Evolutionary conservation across 2,797 vertebrate genomes (phyloP).

Genomic region (Sebastes oblongus): DNA sequence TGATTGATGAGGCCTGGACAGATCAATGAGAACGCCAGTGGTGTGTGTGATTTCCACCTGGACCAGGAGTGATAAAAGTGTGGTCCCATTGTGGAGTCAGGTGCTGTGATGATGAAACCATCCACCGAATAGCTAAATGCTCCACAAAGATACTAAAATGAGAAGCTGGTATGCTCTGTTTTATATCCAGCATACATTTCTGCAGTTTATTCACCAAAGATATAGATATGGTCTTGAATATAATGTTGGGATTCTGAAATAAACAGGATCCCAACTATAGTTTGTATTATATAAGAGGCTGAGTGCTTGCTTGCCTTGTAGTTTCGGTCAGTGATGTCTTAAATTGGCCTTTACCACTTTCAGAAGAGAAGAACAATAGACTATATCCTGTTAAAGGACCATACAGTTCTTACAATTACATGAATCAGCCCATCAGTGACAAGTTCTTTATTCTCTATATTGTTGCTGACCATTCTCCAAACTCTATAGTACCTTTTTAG

Average conservation of each 20-base stretch:
- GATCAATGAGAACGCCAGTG: background rate
- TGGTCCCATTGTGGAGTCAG: background rate
- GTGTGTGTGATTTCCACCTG: slow-evolving; percentile 6
- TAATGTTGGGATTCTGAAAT: background rate
- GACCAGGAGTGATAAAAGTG: background rate
- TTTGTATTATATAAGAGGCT: background rate
- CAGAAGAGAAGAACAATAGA: background rate
- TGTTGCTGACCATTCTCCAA: background rate
- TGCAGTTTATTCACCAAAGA: background rate
- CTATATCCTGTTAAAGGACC: background rate
- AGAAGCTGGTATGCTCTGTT: background rate
- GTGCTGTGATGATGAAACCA: background rate
- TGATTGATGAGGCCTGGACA: slow-evolving; percentile 21
- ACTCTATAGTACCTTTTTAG: background rate
- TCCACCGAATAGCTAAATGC: background rate
- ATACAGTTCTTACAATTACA: background rate
- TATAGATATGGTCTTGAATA: background rate
- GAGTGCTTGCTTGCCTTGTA: background rate
- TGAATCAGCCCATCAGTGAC: background rate
- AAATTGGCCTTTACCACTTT: background rate
- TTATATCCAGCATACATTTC: background rate
- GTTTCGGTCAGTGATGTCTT: background rate
- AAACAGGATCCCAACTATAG: background rate
- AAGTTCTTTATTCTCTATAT: background rate
- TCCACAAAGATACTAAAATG: background rate